A percentile compares a stretch with the other conserved stretches of the same genome.
These are phyloP conservation scores for Serripes groenlandicus DNA, from an alignment of 2,888 invertebrate genomes.

Conservation along the genomic window DNA sequence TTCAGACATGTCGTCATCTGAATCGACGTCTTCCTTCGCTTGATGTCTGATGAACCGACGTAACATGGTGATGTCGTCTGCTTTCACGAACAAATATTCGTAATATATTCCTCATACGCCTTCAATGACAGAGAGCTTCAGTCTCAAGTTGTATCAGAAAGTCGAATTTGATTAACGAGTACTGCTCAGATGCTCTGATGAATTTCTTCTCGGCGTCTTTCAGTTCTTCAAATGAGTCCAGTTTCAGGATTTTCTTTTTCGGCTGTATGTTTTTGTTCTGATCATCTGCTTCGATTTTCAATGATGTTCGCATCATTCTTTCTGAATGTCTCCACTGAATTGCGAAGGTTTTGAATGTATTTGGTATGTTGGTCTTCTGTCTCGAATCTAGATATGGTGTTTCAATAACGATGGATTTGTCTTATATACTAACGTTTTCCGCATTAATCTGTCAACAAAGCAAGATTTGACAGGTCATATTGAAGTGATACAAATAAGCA, in stretches of 20 bases:
- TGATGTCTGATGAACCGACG: background rate
- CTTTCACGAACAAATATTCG: slow-evolving; percentile 10
- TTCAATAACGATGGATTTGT: no score
- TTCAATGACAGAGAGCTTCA: slow-evolving; percentile 7
- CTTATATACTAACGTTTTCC: no score
- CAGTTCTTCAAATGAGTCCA: background rate
- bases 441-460: no score
- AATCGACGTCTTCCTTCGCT: background rate
- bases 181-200: background rate
- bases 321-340: no score
- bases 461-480: no score
- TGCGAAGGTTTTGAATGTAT: no score
- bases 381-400: no score
- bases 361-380: no score
- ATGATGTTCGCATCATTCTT: no score
- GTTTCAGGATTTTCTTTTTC: background rate
- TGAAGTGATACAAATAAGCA: no score
- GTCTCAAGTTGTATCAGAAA: slow-evolving; percentile 11
- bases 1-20: background rate
- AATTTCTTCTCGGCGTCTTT: slow-evolving; percentile 24
- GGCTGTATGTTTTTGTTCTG: slow-evolving; percentile 8
- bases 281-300: no score
- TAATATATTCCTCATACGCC: slow-evolving; percentile 11
- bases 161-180: background rate
- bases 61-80: slow-evolving; percentile 17